Percentiles rank a stretch among this genome's conserved stretches.
These are phyloP conservation scores for Aporophyla nigra DNA, from an alignment of 2,888 invertebrate species.

Conservation along the genomic window DNA sequence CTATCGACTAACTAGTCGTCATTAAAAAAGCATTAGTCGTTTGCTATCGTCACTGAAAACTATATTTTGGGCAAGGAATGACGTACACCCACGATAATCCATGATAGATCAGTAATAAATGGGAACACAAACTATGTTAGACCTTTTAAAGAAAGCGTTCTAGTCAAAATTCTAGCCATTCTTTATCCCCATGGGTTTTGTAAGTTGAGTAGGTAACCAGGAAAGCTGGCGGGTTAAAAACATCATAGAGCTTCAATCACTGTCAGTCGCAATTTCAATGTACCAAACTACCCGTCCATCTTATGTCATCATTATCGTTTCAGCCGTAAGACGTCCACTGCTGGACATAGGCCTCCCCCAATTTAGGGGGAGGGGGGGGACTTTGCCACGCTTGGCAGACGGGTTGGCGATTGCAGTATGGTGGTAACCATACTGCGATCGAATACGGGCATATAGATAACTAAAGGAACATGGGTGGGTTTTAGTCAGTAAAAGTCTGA, in stretches of 20 bases:
- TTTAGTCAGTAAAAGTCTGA: no score
- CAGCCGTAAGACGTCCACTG: no score
- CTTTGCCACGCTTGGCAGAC: no score
- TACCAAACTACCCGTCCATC: no score
- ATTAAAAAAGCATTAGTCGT: slow-evolving; percentile 51
- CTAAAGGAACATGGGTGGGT: no score
- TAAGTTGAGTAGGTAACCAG: background rate
- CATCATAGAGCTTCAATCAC: background rate
- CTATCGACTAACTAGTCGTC: slow-evolving; percentile 12
- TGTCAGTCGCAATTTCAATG: background rate
- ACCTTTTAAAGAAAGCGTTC: background rate
- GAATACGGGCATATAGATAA: no score
- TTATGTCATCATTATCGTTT: no score
- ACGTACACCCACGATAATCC: slow-evolving; percentile 7
- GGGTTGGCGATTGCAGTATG: no score
- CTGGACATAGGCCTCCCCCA: no score
- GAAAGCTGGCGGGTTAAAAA: background rate
- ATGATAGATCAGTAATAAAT: background rate
- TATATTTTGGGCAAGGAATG: slow-evolving; percentile 18
- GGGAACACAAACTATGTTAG: no score
- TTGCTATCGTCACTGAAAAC: slow-evolving; percentile 14
- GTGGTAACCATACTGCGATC: no score
- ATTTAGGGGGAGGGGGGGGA: no score
- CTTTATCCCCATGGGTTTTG: background rate
- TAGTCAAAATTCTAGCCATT: background rate